These are phyloP conservation scores for Zalophus californianus DNA, from an alignment of 2,797 vertebrate species.

Conservation along the genomic window DNA sequence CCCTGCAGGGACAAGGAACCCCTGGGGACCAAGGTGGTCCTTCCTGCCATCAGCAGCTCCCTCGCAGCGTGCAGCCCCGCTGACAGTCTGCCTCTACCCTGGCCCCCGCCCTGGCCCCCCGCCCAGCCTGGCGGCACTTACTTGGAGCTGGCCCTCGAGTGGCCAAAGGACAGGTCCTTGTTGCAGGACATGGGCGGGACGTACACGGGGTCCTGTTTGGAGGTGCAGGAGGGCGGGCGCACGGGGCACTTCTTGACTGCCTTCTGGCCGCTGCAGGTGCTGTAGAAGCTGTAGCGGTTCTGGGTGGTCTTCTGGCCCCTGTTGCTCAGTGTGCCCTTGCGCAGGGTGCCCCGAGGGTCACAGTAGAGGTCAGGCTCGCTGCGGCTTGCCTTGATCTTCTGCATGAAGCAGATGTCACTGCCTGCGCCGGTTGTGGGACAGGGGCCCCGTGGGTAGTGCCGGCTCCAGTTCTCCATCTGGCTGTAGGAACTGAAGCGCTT, in stretches of 20 bases:
- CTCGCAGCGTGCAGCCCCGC: not conserved
- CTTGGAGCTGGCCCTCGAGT: conserved; percentile 87
- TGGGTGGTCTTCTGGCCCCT: conserved; percentile 85
- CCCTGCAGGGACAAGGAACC: too few species aligned
- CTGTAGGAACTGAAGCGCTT: conserved; percentile 91
- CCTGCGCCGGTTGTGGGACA: conserved; percentile 81
- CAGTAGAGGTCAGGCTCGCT: conserved; percentile 90
- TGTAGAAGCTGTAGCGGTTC: conserved; percentile 89
- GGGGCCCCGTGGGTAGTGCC: conserved; percentile 81
- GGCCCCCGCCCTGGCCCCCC: rapidly evolving
- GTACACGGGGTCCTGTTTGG: conserved; percentile 86
- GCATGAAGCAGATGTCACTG: conserved; percentile 89
- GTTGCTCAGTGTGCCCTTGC: conserved; percentile 82
- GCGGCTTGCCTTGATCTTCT: conserved; percentile 90
- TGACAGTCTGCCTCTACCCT: rapidly evolving
- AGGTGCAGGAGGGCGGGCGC: conserved; percentile 86
- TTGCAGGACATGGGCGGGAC: conserved; percentile 85
- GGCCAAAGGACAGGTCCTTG: conserved; percentile 86
- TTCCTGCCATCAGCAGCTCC: not conserved
- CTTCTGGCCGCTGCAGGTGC: conserved; percentile 88
- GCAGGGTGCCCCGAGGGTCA: conserved; percentile 86
- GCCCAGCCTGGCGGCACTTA: conserved; percentile 79
- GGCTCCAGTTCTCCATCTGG: conserved; percentile 89
- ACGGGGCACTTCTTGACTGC: conserved; percentile 83
- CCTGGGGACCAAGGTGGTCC: not conserved